Evolutionary conservation across 2,113 vertebrate genomes (phyloP).

Genomic region (Pipra filicauda): DNA sequence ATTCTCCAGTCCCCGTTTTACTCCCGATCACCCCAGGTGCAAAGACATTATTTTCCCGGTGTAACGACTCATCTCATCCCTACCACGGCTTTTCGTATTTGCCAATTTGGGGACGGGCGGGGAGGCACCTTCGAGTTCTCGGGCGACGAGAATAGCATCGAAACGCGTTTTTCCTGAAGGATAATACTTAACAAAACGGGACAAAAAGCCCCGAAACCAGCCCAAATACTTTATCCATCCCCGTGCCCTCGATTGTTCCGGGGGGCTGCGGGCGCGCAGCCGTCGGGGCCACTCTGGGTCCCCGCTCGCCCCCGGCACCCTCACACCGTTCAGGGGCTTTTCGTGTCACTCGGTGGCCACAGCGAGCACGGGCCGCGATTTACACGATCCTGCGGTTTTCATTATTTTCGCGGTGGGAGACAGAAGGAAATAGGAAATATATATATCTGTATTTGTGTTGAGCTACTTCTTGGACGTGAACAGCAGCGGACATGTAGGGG

Average conservation of each 20-base stretch:
- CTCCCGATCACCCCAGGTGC: rapidly evolving
- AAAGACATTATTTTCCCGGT: rapidly evolving
- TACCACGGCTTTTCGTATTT: neutral
- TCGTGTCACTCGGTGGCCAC: neutral
- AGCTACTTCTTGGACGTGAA: neutral
- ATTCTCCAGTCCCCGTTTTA: neutral
- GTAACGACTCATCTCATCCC: neutral
- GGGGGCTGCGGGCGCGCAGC: neutral
- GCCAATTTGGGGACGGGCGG: neutral
- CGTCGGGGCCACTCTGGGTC: neutral
- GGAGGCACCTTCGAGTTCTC: neutral
- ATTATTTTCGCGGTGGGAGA: neutral
- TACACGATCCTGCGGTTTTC: neutral
- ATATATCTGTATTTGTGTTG: neutral
- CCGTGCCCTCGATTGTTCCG: rapidly evolving
- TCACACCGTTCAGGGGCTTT: neutral
- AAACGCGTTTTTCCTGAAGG: rapidly evolving
- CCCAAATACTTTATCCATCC: neutral
- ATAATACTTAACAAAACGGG: neutral
- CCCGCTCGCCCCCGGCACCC: rapidly evolving
- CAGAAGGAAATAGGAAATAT: neutral
- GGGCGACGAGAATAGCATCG: neutral
- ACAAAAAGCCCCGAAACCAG: neutral
- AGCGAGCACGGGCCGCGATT: neutral
- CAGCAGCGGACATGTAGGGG: neutral